Evolutionary conservation across 1,140 invertebrate genomes (phyloP), one percentile per base, ranked within the genome.

Genomic region (Hycleus phaleratus): DNA sequence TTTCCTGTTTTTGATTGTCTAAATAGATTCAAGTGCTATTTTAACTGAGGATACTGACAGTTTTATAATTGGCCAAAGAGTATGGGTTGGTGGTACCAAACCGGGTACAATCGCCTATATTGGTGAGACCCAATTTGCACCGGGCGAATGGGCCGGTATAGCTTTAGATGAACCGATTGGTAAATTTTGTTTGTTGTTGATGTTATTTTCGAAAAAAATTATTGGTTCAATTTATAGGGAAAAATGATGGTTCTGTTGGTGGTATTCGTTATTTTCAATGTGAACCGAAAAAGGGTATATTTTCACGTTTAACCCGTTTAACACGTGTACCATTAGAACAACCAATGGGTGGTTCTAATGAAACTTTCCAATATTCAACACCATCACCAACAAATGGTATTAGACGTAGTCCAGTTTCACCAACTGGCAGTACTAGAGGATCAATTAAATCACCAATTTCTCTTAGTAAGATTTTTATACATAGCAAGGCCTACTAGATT

Each of bases 111-210:
- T 99, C 62, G 93, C 95, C 26, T 99, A 91, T 74, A 94, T 98
- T 59, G 97, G 97, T n/a, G 95, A 97, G 73, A 96, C 95, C 38
- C 85, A 93, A 71, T 98, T 98, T 75, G 95, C 91, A 24, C 85
- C 89, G 38, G 95, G 95, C 62, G 91, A 95, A 57, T 98, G 95
- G 95, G 95, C 93, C 66, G 96, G 96, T 40, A 87, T 99, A 52
- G 93, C 95, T 38, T 82, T 98, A 53, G 95, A 98, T 74, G 88
- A 94, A 62, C 83, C 93, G 26, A 90, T 91, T 67, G 96, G 95
- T 85, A 66, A 45, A 32, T 49, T 26, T 38, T 47, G 12, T n/a
- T 24, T 18, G 12, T 10, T 7, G 12, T 3, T 18, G 4, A 2
- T 25, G 26, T 49, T 44, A 8, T 25, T 26, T 47, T 8, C 2